Conservation (phyloP, 1,140 invertebrate species). For the Eriocheir sinensis region DNA sequence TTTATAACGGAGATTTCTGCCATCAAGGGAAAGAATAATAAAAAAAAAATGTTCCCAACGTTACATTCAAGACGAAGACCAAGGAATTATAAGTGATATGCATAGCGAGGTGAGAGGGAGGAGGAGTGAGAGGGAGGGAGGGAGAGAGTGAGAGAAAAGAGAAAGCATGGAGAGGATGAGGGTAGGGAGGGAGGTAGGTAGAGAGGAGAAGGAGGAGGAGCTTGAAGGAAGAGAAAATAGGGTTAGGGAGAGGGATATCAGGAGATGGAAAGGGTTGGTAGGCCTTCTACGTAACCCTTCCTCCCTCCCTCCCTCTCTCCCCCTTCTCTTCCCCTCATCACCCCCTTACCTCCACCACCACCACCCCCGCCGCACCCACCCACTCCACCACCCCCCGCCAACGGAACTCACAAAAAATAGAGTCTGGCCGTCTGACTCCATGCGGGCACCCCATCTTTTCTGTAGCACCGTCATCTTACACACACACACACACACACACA, state of each 20-base stretch:
- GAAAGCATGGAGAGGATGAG: not conserved
- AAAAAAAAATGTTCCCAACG: no score
- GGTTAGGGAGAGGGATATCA: not conserved
- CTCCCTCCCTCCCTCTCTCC: not conserved
- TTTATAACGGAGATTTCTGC: no score
- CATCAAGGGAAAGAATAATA: no score
- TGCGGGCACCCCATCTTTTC: not conserved
- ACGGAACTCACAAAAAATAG: slow-evolving; percentile 2
- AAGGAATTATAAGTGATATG: no score
- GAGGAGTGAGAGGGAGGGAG: slow-evolving; percentile 38
- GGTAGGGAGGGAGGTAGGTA: slow-evolving; percentile 45
- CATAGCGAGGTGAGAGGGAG: not conserved
- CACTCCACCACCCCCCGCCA: slow-evolving; percentile 11
- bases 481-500: slow-evolving; percentile 45
- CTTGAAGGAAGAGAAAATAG: not conserved
- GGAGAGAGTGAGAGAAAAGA: slow-evolving; percentile 11
- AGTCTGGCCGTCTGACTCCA: not conserved
- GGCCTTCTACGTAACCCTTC: not conserved
- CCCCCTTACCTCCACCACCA: not conserved
- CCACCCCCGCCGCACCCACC: not conserved
- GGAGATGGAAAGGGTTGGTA: not conserved
- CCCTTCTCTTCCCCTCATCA: not conserved
- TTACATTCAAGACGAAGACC: no score
- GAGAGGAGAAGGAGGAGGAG: slow-evolving; percentile 16
- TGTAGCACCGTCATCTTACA: not conserved